Percentiles rank a stretch among this genome's conserved stretches.
These are phyloP conservation scores for Coreoperca whiteheadi DNA, from an alignment of 2,113 vertebrate genomes.

Conservation along the genomic window DNA sequence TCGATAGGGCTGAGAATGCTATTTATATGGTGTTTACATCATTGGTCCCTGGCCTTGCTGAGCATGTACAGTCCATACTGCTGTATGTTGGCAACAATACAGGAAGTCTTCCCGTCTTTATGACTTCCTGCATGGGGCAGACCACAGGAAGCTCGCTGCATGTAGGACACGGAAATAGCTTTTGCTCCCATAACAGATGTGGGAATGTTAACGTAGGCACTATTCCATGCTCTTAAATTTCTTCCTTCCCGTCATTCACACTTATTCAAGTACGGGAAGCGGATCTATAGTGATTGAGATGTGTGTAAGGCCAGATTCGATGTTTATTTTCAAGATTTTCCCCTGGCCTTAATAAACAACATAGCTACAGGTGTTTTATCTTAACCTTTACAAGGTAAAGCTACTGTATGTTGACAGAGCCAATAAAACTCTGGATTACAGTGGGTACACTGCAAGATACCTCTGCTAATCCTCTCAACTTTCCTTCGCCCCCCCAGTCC, in stretches of 20 bases:
- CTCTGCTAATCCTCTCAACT: conserved; percentile 38
- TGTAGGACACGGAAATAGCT: conserved; percentile 65
- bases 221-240: conserved; percentile 34
- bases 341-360: conserved; percentile 7
- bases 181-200: conserved; percentile 63
- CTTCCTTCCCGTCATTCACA: conserved; percentile 57
- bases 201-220: conserved; percentile 54
- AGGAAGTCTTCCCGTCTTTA: conserved; percentile 85
- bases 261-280: not conserved
- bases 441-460: conserved; percentile 21
- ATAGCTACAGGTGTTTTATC: conserved; percentile 23
- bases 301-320: not conserved
- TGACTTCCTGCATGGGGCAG: conserved; percentile 80
- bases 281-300: not conserved
- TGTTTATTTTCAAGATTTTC: not conserved
- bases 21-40: conserved; percentile 52
- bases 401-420: conserved; percentile 26
- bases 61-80: conserved; percentile 22
- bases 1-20: not conserved
- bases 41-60: not conserved
- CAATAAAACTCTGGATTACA: conserved; percentile 50
- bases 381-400: conserved; percentile 27
- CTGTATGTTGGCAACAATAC: conserved; percentile 65
- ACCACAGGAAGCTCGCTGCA: conserved; percentile 69
- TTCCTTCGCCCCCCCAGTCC: not conserved